Evolutionary conservation across 2,888 invertebrate genomes (phyloP), one percentile per base, ranked within the genome.

Genomic region (Thymelicus lineola): DNA sequence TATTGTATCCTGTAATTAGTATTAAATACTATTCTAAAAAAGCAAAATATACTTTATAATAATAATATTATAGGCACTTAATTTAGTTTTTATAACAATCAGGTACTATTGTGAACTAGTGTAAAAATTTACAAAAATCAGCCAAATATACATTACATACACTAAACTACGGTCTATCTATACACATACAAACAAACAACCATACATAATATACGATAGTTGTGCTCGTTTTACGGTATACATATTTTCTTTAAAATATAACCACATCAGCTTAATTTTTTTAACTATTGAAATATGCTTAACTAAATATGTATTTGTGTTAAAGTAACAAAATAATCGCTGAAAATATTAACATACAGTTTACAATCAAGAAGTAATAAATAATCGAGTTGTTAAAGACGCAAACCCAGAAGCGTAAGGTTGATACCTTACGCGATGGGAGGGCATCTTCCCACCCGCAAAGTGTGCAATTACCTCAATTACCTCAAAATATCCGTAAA

Each of bases 91-190:
- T 53, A 20, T 12, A 53, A 53, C 53, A 53, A 53, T 53, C 20
- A 53, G 53, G 53, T 53, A 53, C 53, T 53, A 53, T 53, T 20
- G 17, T 53, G 53, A 20, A 20, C 20, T 12, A 53, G 12, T 53
- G 17, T 7, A 48, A 17, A 66, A 46, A 7, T 35, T 35, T 15
- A 59, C 36, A 53, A 53, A 61, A 68, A 62, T 36, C 50, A 61
- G 50, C 60, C 38, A 67, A 68, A 46, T 36, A 68, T 60, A 67
- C 66, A 50, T 17, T 50, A 59, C 67, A 53, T 60, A 60, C 60
- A 60, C 38, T 60, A 42, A 55, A 53, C 60, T 61, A 67, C 60
- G 28, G 7, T 53, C 53, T 66, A 55, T 61, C 48, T 67, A 53
- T 53, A 61, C 53, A 67, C 62, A 55, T 46, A 68, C 68, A 62